Percentiles rank a stretch among this genome's conserved stretches.
Conservation (phyloP, 2,888 invertebrate species). For the Melanostoma mellinum region DNA sequence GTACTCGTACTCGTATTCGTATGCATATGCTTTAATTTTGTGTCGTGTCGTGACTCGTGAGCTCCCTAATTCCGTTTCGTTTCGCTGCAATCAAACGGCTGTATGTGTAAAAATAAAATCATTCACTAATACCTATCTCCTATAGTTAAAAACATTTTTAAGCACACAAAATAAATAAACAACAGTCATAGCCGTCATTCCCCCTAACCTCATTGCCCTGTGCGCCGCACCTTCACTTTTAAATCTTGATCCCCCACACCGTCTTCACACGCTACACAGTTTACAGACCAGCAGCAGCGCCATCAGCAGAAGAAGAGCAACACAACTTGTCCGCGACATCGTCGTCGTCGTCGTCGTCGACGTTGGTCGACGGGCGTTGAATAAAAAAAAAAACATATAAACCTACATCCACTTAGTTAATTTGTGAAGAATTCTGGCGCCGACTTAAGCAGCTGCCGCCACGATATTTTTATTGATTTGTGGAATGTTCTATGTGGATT, state of each 20-base stretch:
- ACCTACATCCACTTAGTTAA: constrained; percentile 78
- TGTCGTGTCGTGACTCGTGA: constrained; percentile 20
- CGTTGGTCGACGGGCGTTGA: constrained; percentile 42
- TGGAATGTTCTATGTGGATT: constrained; percentile 76
- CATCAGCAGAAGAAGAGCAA: constrained; percentile 54
- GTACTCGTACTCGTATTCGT: too few species aligned
- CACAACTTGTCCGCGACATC: constrained; percentile 61
- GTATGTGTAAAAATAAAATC: constrained; percentile 40
- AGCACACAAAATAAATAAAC: constrained; percentile 63
- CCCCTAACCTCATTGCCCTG: neutral
- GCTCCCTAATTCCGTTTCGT: constrained; percentile 13
- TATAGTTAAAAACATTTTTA: constrained; percentile 45
- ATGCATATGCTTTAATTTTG: constrained; percentile 28
- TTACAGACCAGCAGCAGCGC: constrained; percentile 4
- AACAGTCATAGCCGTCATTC: constrained; percentile 44
- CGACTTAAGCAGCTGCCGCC: constrained; percentile 83
- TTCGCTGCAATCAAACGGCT: constrained; percentile 17
- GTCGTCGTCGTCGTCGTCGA: too few species aligned
- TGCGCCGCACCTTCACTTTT: constrained; percentile 41
- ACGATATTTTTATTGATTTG: constrained; percentile 83
- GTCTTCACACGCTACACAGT: constrained; percentile 45
- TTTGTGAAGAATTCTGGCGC: constrained; percentile 83
- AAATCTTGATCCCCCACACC: constrained; percentile 55
- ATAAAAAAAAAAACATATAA: constrained; percentile 69
- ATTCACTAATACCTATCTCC: constrained; percentile 45